Conservation (phyloP, 2,113 vertebrate genomes). For the Atherinomorus stipes region DNA sequence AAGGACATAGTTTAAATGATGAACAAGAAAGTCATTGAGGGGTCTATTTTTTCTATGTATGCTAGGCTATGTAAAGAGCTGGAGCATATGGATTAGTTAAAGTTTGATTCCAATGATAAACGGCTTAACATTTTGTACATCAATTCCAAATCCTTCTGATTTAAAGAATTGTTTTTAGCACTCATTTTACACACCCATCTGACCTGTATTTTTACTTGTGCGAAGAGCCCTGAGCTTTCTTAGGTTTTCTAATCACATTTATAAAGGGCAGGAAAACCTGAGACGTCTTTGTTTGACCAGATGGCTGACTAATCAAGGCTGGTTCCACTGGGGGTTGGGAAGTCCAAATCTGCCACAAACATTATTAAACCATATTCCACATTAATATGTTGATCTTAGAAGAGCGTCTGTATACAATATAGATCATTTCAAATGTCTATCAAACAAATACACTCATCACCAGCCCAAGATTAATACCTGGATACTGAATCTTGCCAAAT, state of each 20-base stretch:
- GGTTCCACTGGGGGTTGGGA: constrained; percentile 56
- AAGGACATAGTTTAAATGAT: no score
- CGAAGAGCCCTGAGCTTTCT: constrained; percentile 26
- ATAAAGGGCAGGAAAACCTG: constrained; percentile 68
- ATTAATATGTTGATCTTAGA: constrained; percentile 31
- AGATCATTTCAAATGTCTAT: not conserved
- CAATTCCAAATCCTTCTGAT: not conserved
- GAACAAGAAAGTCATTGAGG: not conserved
- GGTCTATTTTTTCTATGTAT: not conserved
- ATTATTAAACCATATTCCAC: constrained; percentile 46
- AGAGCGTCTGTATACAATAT: not conserved
- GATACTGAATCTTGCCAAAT: not conserved
- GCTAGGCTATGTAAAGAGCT: not conserved
- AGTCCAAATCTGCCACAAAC: constrained; percentile 64
- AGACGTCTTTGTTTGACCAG: constrained; percentile 79
- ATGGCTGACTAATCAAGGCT: constrained; percentile 74
- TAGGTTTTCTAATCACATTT: constrained; percentile 76
- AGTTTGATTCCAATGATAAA: not conserved
- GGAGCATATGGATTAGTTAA: not conserved
- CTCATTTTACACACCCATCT: constrained; percentile 22
- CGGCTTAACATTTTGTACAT: not conserved
- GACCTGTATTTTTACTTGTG: not conserved
- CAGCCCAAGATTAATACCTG: not conserved
- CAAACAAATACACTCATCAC: not conserved
- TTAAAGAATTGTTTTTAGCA: not conserved